Base-by-base conservation (phyloP, 2,797 vertebrate species). In the Siniperca undulata region DNA sequence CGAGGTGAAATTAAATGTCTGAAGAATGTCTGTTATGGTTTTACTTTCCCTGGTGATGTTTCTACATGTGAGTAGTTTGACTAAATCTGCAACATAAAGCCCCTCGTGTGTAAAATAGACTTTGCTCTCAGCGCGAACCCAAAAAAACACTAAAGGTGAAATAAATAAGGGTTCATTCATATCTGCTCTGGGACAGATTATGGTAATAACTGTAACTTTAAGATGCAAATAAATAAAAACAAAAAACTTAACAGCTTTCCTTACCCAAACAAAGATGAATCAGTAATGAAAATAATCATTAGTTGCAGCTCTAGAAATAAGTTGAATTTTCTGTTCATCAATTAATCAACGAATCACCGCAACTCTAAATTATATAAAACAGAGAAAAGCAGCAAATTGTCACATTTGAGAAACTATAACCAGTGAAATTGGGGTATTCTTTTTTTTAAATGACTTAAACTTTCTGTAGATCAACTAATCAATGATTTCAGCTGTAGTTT, bases 161-260 rank as follows among this genome's bases (percentile, higher is more conserved):
- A 56, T 1, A 2, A 10, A 2, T 0, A 1, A 13, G 7, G 12
- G 2, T 8, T 40, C 3, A 2, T 17, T 30, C 30, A 1, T 7
- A n/a, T 24, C 36, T 30, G 7, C 52, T 12, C 42, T 19, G 50
- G 64, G 27, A 64, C 7, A 14, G 30, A 48, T 7, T 36, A n/a
- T n/a, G 1, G 27, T 20, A 24, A 53, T 38, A 7, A n/a, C 38
- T 30, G n/a, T n/a, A 52, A 77, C 36, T 58, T 9, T 7, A 1
- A 64, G 5, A 64, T 7, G 38, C 7, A 30, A 70, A 70, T 46
- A 20, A 46, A n/a, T 5, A 58, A 17, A n/a, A 74, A n/a, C 30
- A 30, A 58, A 17, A n/a, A n/a, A 36, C 20, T 7, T 30, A 50
- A 22, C 24, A 58, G 50, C 8, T 48, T 69, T 70, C 1, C 22